Conservation (phyloP, 2,888 invertebrate genomes). For the Oligia latruncula region DNA sequence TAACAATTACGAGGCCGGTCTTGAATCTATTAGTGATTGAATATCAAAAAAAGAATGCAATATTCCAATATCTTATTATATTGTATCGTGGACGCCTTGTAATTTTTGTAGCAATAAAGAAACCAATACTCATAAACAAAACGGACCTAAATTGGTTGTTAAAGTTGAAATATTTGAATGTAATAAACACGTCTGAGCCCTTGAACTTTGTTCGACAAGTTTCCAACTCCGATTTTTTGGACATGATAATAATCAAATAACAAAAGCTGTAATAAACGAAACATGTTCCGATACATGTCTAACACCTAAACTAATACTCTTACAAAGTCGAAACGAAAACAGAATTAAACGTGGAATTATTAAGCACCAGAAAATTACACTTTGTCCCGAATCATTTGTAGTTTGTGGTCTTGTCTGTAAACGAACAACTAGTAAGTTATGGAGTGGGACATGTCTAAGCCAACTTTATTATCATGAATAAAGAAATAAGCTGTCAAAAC, state of each 20-base stretch:
- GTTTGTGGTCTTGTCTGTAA: constrained; percentile 47
- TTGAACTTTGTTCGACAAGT: constrained; percentile 66
- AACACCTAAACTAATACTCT: constrained; percentile 53
- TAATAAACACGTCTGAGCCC: constrained; percentile 65
- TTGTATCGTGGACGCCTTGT: neutral
- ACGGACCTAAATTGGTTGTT: constrained; percentile 57
- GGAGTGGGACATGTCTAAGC: constrained; percentile 50
- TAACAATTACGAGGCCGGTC: neutral
- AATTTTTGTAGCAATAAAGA: constrained; percentile 58
- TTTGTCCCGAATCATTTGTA: constrained; percentile 56
- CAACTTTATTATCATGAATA: constrained; percentile 62
- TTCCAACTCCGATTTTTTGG: constrained; percentile 64
- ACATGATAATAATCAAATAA: constrained; percentile 70
- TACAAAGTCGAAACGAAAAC: constrained; percentile 22
- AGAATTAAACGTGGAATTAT: constrained; percentile 16
- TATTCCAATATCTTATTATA: neutral
- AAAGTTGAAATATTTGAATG: constrained; percentile 59
- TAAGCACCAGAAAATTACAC: neutral
- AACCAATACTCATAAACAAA: constrained; percentile 58
- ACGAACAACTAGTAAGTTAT: constrained; percentile 49
- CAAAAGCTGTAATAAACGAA: constrained; percentile 64
- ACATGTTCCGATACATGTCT: constrained; percentile 62
- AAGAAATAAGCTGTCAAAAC: constrained; percentile 48
- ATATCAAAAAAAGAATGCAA: neutral
- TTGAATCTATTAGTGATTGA: no score